phyloP scores from a whole-genome alignment of 2,888 invertebrate genomes.

The Exephanes ischioxanthus region DNA sequence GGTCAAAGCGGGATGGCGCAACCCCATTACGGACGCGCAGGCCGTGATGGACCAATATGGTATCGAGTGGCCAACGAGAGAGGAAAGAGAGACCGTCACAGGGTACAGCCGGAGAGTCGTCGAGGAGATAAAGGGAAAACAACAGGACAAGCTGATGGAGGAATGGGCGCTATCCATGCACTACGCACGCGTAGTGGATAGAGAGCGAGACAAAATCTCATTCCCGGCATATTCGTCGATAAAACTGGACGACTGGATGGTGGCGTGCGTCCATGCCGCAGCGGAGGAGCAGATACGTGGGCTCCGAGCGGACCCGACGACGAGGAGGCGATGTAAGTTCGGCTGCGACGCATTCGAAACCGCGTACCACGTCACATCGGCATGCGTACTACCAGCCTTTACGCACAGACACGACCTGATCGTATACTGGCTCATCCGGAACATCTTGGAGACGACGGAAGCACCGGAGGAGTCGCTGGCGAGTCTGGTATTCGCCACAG shows the following conservation, averaged over 20 bases:
- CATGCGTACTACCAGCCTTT: constrained; percentile 22
- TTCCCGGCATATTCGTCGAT: background rate
- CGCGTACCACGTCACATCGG: constrained; percentile 26
- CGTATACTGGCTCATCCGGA: constrained; percentile 19
- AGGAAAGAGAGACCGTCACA: background rate
- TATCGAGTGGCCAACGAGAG: background rate
- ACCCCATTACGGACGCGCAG: constrained; percentile 22
- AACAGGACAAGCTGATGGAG: background rate
- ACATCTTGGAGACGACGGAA: constrained; percentile 11
- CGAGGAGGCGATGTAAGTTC: background rate
- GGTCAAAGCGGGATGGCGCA: constrained; percentile 21
- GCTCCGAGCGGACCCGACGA: background rate
- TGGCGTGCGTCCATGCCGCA: background rate
- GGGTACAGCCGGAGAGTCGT: background rate
- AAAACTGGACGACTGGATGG: background rate
- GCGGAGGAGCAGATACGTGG: background rate
- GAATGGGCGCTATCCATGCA: background rate
- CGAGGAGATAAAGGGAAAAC: background rate
- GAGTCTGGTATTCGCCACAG: background rate
- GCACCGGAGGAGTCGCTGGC: constrained; percentile 7
- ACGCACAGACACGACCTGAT: constrained; percentile 32
- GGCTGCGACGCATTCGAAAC: constrained; percentile 8
- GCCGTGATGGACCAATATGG: background rate
- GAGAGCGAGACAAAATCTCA: background rate
- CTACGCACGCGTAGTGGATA: background rate